phyloP scores from a whole-genome alignment of 2,888 invertebrate species.

The Scotopteryx bipunctaria region DNA sequence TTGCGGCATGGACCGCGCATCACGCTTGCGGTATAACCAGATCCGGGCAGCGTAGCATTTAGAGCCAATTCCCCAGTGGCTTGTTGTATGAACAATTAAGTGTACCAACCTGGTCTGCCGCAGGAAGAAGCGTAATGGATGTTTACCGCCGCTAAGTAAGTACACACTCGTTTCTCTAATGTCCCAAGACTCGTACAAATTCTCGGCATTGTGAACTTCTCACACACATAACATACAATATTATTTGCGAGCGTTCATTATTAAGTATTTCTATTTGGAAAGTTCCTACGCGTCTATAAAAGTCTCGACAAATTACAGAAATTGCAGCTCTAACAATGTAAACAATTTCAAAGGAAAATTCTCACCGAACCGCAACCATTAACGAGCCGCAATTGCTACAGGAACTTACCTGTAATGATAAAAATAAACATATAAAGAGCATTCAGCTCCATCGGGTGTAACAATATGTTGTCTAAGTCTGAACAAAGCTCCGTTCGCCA shows the following conservation, averaged over 20 bases:
- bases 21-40: constrained; percentile 69
- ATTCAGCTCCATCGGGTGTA: constrained; percentile 73
- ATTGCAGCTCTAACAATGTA: constrained; percentile 40
- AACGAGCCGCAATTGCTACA: constrained; percentile 59
- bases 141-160: constrained; percentile 67
- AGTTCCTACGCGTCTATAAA: constrained; percentile 37
- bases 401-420: constrained; percentile 78
- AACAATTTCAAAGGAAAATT: constrained; percentile 63
- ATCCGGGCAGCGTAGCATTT: constrained; percentile 74
- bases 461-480: constrained; percentile 78
- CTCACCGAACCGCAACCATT: constrained; percentile 69
- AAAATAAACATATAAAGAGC: constrained; percentile 77
- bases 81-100: constrained; percentile 82
- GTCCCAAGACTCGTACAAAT: constrained; percentile 11
- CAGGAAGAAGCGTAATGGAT: constrained; percentile 75
- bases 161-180: constrained; percentile 17
- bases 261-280: constrained; percentile 43
- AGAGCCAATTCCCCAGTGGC: constrained; percentile 78
- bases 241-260: constrained; percentile 29
- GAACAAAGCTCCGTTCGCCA: constrained; percentile 76
- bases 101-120: constrained; percentile 68
- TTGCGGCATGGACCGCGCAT: constrained; percentile 54
- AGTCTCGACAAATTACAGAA: constrained; percentile 42
- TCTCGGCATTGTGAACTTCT: constrained; percentile 10
- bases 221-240: constrained; percentile 13